Evolutionary conservation across 2,797 vertebrate genomes (phyloP).

Genomic region (Microtus agrestis): DNA sequence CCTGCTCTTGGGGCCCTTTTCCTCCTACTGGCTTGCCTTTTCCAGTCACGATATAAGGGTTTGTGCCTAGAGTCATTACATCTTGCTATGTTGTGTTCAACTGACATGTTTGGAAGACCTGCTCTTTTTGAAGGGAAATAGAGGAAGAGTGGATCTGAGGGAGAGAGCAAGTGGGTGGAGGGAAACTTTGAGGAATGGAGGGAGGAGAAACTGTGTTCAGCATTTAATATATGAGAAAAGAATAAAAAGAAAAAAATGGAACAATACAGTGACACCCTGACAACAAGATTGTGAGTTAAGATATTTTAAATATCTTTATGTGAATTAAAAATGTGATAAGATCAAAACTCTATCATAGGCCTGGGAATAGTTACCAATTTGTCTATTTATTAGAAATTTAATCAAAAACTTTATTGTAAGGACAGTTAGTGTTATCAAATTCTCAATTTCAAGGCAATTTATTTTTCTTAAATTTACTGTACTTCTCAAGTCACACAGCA

Average conservation of each 20-base stretch:
- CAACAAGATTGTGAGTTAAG: background rate
- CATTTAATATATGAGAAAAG: background rate
- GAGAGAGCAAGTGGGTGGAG: background rate
- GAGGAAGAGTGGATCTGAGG: background rate
- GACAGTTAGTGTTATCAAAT: background rate
- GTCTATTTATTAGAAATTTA: background rate
- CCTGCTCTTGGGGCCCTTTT: background rate
- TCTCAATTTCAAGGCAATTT: background rate
- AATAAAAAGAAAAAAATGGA: background rate
- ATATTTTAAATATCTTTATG: background rate
- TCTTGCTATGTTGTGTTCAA: background rate
- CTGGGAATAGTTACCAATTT: slow-evolving; percentile 4
- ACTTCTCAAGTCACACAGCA: background rate
- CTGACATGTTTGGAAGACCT: background rate
- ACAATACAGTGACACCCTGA: background rate
- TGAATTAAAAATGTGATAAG: background rate
- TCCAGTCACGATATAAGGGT: background rate
- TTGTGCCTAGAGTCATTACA: background rate
- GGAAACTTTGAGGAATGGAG: background rate
- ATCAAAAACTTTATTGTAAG: background rate
- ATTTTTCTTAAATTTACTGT: slow-evolving; percentile 7
- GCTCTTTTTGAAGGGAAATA: background rate
- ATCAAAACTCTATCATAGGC: background rate
- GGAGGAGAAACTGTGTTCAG: background rate
- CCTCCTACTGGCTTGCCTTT: background rate